phyloP scores from a whole-genome alignment of 2,113 vertebrate species.

The Rallus limicola region DNA sequence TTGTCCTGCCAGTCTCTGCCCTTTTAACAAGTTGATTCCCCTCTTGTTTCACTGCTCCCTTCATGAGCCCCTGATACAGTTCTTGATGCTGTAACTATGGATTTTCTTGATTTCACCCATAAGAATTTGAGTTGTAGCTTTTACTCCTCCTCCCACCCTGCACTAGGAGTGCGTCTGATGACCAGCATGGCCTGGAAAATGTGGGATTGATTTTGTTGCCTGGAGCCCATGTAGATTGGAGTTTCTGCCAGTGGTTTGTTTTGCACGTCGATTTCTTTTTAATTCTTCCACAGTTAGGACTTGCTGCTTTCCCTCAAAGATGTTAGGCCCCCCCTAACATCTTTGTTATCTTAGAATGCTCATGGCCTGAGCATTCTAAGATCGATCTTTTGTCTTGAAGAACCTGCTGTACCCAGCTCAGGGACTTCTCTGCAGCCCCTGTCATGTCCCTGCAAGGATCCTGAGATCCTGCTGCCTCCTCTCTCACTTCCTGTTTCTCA shows the following conservation, averaged over 20 bases:
- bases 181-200: background rate
- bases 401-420: background rate
- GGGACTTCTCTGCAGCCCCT: background rate
- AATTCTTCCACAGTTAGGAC: background rate
- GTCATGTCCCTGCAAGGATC: background rate
- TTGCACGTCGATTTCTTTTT: background rate
- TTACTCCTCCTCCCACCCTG: background rate
- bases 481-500: background rate
- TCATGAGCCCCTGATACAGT: background rate
- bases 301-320: background rate
- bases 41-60: too few relatives aligned
- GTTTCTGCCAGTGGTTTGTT: background rate
- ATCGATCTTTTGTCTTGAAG: background rate
- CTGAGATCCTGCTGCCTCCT: background rate
- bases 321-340: too few relatives aligned
- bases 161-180: accelerated
- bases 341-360: too few relatives aligned
- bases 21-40: too few relatives aligned
- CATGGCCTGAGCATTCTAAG: background rate
- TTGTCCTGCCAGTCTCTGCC: too few relatives aligned
- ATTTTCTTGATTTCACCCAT: background rate
- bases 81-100: background rate
- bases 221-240: background rate
- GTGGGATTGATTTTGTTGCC: slow-evolving; percentile 3
- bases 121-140: background rate